Conservation (phyloP, 2,113 vertebrate genomes). For the Gymnobelideus leadbeateri region DNA sequence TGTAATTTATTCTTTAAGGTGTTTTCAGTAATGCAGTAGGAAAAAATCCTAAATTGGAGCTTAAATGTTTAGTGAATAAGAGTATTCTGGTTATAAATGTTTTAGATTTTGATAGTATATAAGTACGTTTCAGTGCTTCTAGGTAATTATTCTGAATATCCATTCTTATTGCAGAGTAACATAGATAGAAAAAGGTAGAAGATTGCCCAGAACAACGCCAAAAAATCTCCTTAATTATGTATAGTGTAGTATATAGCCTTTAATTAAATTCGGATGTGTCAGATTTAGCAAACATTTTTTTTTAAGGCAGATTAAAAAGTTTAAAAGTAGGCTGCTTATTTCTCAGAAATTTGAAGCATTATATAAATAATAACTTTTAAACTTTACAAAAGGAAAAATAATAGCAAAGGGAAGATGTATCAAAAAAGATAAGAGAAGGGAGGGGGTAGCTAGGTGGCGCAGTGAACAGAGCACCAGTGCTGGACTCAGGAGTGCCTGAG, state of each 20-base stretch:
- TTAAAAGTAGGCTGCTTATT: too few relatives aligned
- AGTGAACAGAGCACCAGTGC: too few relatives aligned
- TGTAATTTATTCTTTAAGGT: too few relatives aligned
- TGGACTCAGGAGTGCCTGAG: too few relatives aligned
- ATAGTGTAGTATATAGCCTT: neutral
- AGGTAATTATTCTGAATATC: too few relatives aligned
- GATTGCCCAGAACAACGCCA: neutral
- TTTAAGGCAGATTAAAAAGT: neutral
- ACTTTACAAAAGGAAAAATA: neutral
- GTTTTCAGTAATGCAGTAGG: too few relatives aligned
- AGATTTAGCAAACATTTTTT: neutral
- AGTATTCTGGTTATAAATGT: neutral
- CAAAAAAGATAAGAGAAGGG: neutral
- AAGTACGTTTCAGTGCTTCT: too few relatives aligned
- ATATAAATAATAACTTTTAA: neutral
- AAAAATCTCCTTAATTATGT: neutral
- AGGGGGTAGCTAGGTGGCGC: too few relatives aligned
- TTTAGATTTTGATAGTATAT: neutral
- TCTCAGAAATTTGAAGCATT: neutral
- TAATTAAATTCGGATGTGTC: neutral
- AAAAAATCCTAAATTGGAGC: neutral
- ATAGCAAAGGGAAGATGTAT: neutral
- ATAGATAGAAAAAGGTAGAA: neutral
- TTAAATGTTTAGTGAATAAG: neutral
- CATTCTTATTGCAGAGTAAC: too few relatives aligned